phyloP scores from a whole-genome alignment of 2,888 invertebrate species.

The Copidosoma aretas region DNA sequence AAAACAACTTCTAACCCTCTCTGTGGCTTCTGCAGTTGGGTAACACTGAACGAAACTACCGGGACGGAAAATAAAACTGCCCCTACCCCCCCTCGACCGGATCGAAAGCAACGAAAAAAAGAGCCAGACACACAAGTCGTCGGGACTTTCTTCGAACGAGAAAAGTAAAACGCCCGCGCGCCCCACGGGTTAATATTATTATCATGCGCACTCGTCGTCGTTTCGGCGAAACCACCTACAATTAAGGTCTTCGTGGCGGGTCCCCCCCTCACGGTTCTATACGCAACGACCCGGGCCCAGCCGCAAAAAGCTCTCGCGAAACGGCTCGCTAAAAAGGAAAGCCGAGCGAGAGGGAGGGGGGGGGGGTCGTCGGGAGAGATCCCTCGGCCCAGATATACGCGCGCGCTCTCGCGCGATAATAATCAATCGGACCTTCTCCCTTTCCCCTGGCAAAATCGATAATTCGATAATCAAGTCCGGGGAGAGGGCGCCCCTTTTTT shows the following conservation, averaged over 20 bases:
- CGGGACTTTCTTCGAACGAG: neutral
- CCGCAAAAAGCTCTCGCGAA: neutral
- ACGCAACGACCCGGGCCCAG: neutral
- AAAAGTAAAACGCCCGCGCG: neutral
- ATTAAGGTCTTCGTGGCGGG: neutral
- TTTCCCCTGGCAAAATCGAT: constrained; percentile 16
- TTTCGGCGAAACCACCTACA: neutral
- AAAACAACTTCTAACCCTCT: no score
- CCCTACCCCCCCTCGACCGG: no score
- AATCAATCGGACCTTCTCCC: constrained; percentile 9
- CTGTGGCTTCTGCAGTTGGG: no score
- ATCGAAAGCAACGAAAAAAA: neutral
- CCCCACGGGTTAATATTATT: no score
- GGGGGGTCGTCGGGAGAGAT: constrained; percentile 11
- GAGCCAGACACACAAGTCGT: neutral
- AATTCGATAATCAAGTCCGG: constrained; percentile 25
- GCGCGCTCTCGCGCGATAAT: constrained; percentile 20
- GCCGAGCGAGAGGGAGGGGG: neutral
- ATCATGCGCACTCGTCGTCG: neutral
- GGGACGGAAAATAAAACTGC: no score
- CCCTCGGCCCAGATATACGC: constrained; percentile 6
- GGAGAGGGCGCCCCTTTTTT: no score
- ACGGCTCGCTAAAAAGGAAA: constrained; percentile 10
- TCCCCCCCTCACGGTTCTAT: neutral
- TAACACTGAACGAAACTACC: no score